These are phyloP conservation scores for Phymastichus coffea DNA, from an alignment of 1,140 invertebrate species.

Conservation along the genomic window DNA sequence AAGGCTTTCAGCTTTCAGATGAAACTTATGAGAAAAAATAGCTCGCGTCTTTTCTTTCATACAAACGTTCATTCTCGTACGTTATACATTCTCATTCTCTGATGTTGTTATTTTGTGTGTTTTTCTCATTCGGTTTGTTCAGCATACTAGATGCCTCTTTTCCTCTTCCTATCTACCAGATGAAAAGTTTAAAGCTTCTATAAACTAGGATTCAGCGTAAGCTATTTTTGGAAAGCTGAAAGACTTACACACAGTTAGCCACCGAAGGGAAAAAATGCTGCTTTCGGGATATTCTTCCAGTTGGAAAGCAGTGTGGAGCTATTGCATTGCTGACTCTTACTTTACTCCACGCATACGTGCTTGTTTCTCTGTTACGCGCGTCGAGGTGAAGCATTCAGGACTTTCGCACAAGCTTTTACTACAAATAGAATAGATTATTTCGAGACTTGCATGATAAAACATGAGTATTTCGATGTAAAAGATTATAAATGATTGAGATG, in stretches of 20 bases:
- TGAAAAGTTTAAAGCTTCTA: constrained; percentile 20
- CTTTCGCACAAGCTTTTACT: not conserved
- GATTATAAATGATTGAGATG: no score
- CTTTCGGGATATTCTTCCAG: constrained; percentile 1
- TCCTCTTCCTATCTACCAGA: not conserved
- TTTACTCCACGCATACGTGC: no score
- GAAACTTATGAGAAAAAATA: constrained; percentile 13
- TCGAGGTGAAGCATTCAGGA: no score
- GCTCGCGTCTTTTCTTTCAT: not conserved
- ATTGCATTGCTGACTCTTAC: not conserved
- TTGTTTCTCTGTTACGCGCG: no score
- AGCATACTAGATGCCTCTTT: not conserved
- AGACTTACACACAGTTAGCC: constrained; percentile 13
- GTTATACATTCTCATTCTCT: not conserved
- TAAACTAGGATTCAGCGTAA: constrained; percentile 15
- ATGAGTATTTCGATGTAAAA: no score
- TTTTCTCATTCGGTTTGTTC: not conserved
- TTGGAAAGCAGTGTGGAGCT: not conserved
- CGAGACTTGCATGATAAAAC: no score
- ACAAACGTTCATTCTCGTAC: no score
- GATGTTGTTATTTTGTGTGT: not conserved
- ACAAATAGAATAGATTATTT: no score
- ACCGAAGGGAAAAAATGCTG: constrained; percentile 10
- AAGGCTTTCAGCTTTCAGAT: not conserved
- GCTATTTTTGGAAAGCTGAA: constrained; percentile 18